Evolutionary conservation across 2,797 vertebrate species (phyloP).

Genomic region (Acanthis flammea): DNA sequence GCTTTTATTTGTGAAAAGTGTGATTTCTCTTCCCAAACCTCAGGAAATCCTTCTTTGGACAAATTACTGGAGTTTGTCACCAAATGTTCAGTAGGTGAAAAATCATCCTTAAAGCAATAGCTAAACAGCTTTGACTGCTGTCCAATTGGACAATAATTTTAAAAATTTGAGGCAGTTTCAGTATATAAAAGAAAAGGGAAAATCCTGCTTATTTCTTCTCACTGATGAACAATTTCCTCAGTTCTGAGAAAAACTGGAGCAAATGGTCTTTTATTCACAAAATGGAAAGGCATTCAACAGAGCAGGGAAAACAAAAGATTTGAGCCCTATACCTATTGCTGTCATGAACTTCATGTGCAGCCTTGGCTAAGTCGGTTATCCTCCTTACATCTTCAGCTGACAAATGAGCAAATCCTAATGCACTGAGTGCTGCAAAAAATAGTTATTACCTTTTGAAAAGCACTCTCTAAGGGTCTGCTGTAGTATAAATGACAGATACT

Average conservation of each 20-base stretch:
- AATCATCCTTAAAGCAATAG: neutral
- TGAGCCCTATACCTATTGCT: neutral
- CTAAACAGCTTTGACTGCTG: neutral
- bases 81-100: neutral
- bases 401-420: conserved; percentile 23
- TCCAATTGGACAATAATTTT: neutral
- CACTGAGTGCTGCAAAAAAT: neutral
- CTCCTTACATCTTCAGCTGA: neutral
- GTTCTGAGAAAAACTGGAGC: neutral
- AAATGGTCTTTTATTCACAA: neutral
- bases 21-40: neutral
- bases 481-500: conserved; percentile 13
- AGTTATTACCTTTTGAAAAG: conserved; percentile 38
- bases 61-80: neutral
- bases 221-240: neutral
- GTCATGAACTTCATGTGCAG: neutral
- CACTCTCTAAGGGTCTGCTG: neutral
- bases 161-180: neutral
- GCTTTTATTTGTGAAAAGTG: neutral
- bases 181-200: too few relatives aligned
- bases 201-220: neutral
- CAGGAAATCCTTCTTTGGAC: neutral
- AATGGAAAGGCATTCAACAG: neutral
- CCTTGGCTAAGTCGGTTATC: neutral
- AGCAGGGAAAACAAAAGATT: neutral